phyloP scores from a whole-genome alignment of 1,140 invertebrate genomes.

The Phymastichus coffea region DNA sequence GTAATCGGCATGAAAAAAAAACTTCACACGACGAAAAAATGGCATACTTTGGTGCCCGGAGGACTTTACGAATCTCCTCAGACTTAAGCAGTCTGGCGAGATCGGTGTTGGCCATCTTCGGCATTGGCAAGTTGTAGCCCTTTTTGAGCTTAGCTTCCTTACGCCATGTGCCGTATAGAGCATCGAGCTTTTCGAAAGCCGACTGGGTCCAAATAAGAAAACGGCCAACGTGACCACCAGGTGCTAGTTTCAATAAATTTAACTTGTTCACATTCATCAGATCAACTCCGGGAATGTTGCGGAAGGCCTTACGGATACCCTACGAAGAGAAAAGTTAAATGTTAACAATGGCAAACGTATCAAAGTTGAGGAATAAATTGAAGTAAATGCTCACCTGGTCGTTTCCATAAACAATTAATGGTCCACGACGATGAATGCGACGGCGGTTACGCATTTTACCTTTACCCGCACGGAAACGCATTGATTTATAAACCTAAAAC shows the following conservation, averaged over 20 bases:
- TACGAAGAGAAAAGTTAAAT: constrained; percentile 38
- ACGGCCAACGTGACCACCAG: constrained; percentile 96
- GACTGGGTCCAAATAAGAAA: constrained; percentile 99
- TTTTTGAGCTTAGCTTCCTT: constrained; percentile 85
- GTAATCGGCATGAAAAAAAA: no score
- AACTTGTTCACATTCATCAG: constrained; percentile 89
- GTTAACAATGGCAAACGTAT: constrained; percentile 13
- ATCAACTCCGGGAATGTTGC: constrained; percentile 98
- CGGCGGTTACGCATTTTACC: constrained; percentile 99
- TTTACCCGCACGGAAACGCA: constrained; percentile 95
- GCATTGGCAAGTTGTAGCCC: constrained; percentile 91
- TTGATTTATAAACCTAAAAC: constrained; percentile 89
- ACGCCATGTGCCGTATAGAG: constrained; percentile 94
- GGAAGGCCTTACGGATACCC: constrained; percentile 92
- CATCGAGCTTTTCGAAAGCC: constrained; percentile 86
- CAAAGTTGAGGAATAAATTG: constrained; percentile 28
- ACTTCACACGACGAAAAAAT: no score
- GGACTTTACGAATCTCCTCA: constrained; percentile 91
- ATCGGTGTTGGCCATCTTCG: constrained; percentile 98
- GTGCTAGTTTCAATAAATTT: constrained; percentile 94
- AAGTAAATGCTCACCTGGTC: constrained; percentile 68
- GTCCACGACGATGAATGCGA: constrained; percentile 92
- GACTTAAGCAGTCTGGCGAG: constrained; percentile 87
- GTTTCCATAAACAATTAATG: constrained; percentile 91
- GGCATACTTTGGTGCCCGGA: constrained; percentile 78